Conservation (phyloP, 30 jellyfish, hydroid and myxozoan genomes). For the Morbakka virulenta region DNA sequence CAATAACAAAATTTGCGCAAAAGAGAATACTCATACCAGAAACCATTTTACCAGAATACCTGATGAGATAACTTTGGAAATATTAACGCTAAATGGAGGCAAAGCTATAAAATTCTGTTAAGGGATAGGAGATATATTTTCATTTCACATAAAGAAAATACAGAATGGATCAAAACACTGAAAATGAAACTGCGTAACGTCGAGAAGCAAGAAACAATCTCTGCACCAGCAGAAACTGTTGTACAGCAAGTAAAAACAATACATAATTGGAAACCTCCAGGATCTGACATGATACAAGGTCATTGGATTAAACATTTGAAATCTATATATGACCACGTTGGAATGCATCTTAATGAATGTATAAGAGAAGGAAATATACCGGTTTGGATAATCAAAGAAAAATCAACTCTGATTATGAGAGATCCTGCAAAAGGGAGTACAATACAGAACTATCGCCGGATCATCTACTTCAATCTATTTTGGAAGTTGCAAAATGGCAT, state of each 20-base stretch:
- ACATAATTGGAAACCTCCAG: conserved; percentile 31
- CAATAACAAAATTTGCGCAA: no score
- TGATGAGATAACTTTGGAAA: no score
- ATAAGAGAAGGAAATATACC: not conserved
- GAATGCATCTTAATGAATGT: conserved; percentile 1
- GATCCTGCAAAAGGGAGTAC: no score
- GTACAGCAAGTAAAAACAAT: conserved; percentile 22
- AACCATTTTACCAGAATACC: no score
- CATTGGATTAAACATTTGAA: conserved; percentile 26
- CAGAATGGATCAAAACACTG: conserved; percentile 24
- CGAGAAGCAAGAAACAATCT: conserved; percentile 23
- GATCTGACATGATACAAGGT: conserved; percentile 7
- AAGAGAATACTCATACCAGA: no score
- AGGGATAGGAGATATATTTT: no score
- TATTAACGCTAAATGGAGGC: no score
- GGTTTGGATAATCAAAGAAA: no score
- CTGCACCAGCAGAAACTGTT: conserved; percentile 15
- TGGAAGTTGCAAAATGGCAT: no score
- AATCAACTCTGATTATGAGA: no score
- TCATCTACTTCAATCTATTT: no score
- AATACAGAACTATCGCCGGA: no score
- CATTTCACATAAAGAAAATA: conserved; percentile 19
- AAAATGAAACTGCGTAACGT: not conserved
- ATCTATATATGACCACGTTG: conserved; percentile 1
- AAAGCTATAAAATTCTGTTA: conserved; percentile 11